A percentile compares a stretch with the other conserved stretches of the same genome.
These are phyloP conservation scores for Rhaphigaster nebulosa DNA, from an alignment of 2,888 invertebrate genomes.

Conservation along the genomic window DNA sequence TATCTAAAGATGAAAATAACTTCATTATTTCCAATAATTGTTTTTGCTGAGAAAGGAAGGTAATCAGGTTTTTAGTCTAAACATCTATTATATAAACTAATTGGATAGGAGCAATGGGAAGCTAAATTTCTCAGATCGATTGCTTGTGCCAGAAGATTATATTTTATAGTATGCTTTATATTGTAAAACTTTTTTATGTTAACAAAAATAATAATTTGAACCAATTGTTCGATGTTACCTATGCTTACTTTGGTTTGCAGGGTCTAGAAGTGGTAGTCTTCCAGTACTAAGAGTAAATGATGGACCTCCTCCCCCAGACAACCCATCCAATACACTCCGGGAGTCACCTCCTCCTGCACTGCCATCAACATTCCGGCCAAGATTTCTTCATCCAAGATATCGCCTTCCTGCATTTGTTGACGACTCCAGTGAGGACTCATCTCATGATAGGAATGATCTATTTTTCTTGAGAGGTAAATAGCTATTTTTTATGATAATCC, in stretches of 20 bases:
- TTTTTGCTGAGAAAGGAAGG: background rate
- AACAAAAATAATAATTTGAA: too few relatives aligned
- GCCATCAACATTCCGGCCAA: slow-evolving; percentile 48
- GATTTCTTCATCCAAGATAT: slow-evolving; percentile 58
- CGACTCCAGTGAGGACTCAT: slow-evolving; percentile 68
- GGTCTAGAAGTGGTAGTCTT: slow-evolving; percentile 65
- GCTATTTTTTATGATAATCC: background rate
- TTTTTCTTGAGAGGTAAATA: slow-evolving; percentile 60
- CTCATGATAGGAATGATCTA: slow-evolving; percentile 63
- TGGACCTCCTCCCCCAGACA: slow-evolving; percentile 69
- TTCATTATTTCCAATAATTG: background rate
- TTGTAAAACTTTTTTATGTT: too few relatives aligned
- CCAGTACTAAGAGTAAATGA: slow-evolving; percentile 77
- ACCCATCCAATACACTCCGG: slow-evolving; percentile 42
- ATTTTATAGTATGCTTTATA: background rate
- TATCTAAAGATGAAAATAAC: too few relatives aligned
- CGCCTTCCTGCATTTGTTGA: slow-evolving; percentile 63
- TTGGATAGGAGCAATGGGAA: too few relatives aligned
- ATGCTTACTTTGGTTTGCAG: slow-evolving; percentile 1
- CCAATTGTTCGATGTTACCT: too few relatives aligned
- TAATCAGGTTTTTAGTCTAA: background rate
- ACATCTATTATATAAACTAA: background rate
- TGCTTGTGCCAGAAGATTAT: background rate
- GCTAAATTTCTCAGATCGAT: background rate
- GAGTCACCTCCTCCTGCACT: slow-evolving; percentile 53